These are phyloP conservation scores for Oreochromis aureus DNA, from an alignment of 2,113 vertebrate species.

Conservation along the genomic window DNA sequence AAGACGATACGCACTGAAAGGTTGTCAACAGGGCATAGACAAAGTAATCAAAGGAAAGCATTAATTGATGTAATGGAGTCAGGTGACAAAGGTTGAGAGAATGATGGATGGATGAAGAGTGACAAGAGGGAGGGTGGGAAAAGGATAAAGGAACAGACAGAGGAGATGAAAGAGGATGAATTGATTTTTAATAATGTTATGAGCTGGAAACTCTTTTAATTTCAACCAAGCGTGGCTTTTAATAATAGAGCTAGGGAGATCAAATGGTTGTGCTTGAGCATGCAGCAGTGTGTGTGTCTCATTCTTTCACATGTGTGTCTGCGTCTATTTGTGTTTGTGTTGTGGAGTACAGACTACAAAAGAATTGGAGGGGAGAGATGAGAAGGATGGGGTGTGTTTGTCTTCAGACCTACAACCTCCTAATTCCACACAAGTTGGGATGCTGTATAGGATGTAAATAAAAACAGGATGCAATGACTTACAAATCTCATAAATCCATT, in stretches of 20 bases:
- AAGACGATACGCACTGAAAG: neutral
- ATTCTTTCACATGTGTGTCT: neutral
- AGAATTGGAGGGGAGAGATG: neutral
- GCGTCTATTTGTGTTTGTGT: neutral
- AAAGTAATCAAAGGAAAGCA: slow-evolving; percentile 13
- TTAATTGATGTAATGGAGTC: slow-evolving; percentile 26
- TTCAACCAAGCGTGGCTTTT: slow-evolving; percentile 14
- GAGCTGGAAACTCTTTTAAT: slow-evolving; percentile 32
- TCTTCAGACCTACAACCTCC: neutral
- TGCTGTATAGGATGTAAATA: neutral
- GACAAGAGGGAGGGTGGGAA: neutral
- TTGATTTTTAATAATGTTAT: slow-evolving; percentile 39
- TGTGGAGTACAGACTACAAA: neutral
- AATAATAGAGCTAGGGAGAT: slow-evolving; percentile 13
- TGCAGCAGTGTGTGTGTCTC: neutral
- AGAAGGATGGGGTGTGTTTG: neutral
- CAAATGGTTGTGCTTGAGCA: neutral
- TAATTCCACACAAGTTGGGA: neutral
- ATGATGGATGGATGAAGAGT: slow-evolving; percentile 3
- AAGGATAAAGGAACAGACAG: neutral
- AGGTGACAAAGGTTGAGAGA: neutral
- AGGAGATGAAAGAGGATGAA: slow-evolving; percentile 21
- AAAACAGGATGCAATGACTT: neutral
- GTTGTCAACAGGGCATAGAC: neutral
- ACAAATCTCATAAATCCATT: neutral